Percentiles rank a stretch among this genome's conserved stretches.
These are phyloP conservation scores for Pipistrellus pipistrellus DNA, from an alignment of 2,797 vertebrate species.

Conservation along the genomic window DNA sequence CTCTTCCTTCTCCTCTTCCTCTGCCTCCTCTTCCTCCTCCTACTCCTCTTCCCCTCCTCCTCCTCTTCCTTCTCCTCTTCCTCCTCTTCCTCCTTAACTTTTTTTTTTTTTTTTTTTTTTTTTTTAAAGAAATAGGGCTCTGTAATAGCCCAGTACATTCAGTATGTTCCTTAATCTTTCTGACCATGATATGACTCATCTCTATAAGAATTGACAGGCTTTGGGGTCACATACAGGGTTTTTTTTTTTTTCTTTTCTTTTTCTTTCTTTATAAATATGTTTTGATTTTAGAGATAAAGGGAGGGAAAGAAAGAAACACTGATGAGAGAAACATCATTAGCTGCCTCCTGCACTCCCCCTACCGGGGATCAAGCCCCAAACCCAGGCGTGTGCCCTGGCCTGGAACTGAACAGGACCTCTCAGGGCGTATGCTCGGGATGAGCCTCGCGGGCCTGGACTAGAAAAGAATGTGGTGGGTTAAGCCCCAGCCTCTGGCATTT, in stretches of 20 bases:
- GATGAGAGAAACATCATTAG: too few relatives aligned
- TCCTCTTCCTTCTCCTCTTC: too few relatives aligned
- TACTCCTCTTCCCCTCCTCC: too few relatives aligned
- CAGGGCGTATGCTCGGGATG: neutral
- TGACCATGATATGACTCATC: neutral
- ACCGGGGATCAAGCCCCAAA: accelerated
- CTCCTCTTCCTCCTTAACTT: too few relatives aligned
- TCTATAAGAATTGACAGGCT: neutral
- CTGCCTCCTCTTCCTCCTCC: too few relatives aligned
- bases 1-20: too few relatives aligned
- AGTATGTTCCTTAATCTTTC: neutral
- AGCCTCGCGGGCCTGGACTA: neutral
- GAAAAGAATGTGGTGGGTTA: neutral
- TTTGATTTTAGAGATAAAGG: neutral
- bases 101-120: too few relatives aligned
- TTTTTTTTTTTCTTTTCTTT: too few relatives aligned
- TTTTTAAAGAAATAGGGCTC: too few relatives aligned
- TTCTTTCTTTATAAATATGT: too few relatives aligned
- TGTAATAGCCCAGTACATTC: neutral
- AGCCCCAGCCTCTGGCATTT: neutral
- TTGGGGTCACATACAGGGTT: neutral
- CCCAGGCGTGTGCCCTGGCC: neutral
- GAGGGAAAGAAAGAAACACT: too few relatives aligned
- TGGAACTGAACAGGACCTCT: neutral
- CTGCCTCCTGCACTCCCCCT: neutral